phyloP scores from a whole-genome alignment of 2,888 invertebrate genomes.

The Cryptophagus acutangulus region DNA sequence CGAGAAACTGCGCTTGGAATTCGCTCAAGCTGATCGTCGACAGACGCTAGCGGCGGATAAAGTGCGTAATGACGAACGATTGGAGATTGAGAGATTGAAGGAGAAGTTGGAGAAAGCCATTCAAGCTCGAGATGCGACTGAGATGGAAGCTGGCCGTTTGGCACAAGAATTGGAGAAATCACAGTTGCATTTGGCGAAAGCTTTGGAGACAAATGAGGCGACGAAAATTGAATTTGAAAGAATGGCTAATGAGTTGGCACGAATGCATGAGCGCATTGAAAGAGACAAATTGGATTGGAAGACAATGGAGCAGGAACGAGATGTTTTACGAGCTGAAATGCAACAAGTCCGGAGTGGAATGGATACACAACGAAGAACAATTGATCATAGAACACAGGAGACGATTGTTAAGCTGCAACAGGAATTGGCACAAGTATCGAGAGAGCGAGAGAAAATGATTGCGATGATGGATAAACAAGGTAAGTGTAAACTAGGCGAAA shows the following conservation, averaged over 20 bases:
- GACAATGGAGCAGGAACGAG: conserved; percentile 69
- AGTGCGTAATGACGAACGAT: conserved; percentile 62
- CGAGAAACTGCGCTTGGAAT: conserved; percentile 68
- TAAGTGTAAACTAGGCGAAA: too few species aligned
- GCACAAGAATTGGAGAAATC: conserved; percentile 84
- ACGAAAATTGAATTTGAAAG: conserved; percentile 81
- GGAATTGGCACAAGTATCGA: conserved; percentile 64
- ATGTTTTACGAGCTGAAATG: conserved; percentile 64
- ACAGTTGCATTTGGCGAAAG: conserved; percentile 76
- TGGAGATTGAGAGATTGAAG: conserved; percentile 77
- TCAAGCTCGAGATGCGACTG: conserved; percentile 74
- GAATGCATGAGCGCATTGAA: conserved; percentile 77
- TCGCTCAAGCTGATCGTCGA: conserved; percentile 59
- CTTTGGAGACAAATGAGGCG: conserved; percentile 76
- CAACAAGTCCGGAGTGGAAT: conserved; percentile 60
- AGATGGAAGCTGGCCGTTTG: conserved; percentile 77
- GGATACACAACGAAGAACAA: conserved; percentile 60
- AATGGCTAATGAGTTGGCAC: conserved; percentile 74
- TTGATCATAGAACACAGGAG: conserved; percentile 67
- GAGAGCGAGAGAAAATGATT: conserved; percentile 74
- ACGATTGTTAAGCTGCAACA: conserved; percentile 68
- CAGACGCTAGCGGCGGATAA: conserved; percentile 60
- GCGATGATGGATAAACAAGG: conserved; percentile 72
- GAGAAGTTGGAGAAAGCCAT: conserved; percentile 84
- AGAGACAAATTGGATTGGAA: conserved; percentile 65